These are phyloP conservation scores for Ridgeia piscesae DNA, from an alignment of 1,140 invertebrate species.

Conservation along the genomic window DNA sequence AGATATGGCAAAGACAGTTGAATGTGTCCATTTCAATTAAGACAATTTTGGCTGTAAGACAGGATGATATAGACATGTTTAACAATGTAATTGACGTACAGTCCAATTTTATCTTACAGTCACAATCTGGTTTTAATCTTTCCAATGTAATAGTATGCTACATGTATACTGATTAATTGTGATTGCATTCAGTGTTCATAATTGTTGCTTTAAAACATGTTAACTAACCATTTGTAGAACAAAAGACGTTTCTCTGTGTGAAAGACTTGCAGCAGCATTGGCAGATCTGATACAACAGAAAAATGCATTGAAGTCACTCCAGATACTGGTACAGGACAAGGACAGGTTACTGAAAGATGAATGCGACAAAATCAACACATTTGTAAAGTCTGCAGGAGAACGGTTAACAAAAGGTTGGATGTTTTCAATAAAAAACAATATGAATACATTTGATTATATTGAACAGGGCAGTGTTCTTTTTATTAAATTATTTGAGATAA, in stretches of 20 bases:
- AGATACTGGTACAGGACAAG: slow-evolving; percentile 7
- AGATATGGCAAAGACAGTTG: not conserved
- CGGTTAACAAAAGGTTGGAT: not conserved
- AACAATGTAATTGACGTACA: not conserved
- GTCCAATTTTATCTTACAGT: not conserved
- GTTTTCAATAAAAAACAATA: too few species aligned
- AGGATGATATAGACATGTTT: not conserved
- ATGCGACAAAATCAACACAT: not conserved
- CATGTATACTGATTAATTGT: not conserved
- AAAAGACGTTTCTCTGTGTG: not conserved
- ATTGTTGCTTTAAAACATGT: not conserved
- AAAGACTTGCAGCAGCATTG: slow-evolving; percentile 7
- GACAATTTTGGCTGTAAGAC: not conserved
- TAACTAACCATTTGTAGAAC: not conserved
- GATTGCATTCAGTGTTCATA: not conserved
- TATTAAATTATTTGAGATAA: not conserved
- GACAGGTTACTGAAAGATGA: slow-evolving; percentile 14
- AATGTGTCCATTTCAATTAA: not conserved
- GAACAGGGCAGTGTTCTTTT: not conserved
- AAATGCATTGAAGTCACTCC: slow-evolving; percentile 12
- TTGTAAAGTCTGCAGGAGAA: not conserved
- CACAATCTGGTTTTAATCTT: too few species aligned
- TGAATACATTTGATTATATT: not conserved
- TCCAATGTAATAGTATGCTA: too few species aligned
- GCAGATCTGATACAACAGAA: slow-evolving; percentile 10